Conservation (phyloP, 1,140 invertebrate species). For the Zaprionus vittiger region DNA sequence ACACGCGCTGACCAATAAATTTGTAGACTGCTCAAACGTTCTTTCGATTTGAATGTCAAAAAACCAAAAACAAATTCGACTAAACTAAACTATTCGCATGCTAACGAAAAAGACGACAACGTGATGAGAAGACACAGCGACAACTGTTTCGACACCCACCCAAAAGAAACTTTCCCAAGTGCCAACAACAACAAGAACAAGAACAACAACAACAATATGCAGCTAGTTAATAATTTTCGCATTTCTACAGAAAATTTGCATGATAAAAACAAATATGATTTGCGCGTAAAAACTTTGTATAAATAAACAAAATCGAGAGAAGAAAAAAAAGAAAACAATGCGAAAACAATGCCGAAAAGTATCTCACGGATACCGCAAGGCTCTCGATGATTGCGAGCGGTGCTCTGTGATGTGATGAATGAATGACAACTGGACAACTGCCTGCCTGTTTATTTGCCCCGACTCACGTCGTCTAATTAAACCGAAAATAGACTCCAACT, state of each 20-base stretch:
- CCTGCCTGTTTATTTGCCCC: slow-evolving; percentile 40
- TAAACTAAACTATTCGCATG: slow-evolving; percentile 42
- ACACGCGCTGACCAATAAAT: slow-evolving; percentile 60
- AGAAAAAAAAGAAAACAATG: slow-evolving; percentile 37
- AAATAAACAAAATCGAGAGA: slow-evolving; percentile 32
- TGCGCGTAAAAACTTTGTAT: slow-evolving; percentile 16
- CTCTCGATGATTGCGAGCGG: slow-evolving; percentile 5
- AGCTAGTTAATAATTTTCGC: slow-evolving; percentile 58
- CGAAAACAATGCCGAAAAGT: slow-evolving; percentile 31
- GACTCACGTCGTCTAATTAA: slow-evolving; percentile 27
- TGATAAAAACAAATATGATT: slow-evolving; percentile 55
- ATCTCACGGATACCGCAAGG: slow-evolving; percentile 47
- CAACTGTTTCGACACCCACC: slow-evolving; percentile 43
- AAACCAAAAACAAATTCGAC: slow-evolving; percentile 13
- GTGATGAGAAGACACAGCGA: neutral
- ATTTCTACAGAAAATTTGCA: slow-evolving; percentile 45
- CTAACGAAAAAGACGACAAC: slow-evolving; percentile 16
- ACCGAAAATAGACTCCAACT: slow-evolving; percentile 24
- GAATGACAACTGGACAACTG: slow-evolving; percentile 80
- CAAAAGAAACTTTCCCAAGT: slow-evolving; percentile 23
- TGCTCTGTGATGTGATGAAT: slow-evolving; percentile 59
- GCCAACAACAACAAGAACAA: slow-evolving; percentile 16
- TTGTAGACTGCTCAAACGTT: slow-evolving; percentile 31
- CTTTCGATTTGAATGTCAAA: slow-evolving; percentile 28
- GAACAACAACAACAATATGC: slow-evolving; percentile 5